These are phyloP conservation scores for Melanotaenia trifasciata DNA, from an alignment of 2,797 vertebrate genomes.

Conservation along the genomic window DNA sequence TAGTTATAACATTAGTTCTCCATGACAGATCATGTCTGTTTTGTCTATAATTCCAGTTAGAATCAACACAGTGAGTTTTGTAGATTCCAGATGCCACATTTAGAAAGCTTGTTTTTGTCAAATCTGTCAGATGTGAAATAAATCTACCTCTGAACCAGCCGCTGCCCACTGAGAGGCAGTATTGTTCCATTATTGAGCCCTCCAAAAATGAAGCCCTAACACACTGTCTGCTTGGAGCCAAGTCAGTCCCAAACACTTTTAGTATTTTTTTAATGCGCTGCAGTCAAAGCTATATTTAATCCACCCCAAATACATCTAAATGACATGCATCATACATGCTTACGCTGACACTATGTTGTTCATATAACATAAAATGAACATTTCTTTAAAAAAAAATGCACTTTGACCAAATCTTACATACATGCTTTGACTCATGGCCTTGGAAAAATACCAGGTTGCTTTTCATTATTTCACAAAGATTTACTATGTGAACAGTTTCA, in stretches of 20 bases:
- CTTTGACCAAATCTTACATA: constrained; percentile 54
- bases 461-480: constrained; percentile 64
- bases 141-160: constrained; percentile 9
- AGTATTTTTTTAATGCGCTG: constrained; percentile 37
- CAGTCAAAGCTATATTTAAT: constrained; percentile 44
- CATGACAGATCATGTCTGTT: no score
- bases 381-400: constrained; percentile 45
- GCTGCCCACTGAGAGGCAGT: constrained; percentile 75
- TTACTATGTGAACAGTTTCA: constrained; percentile 64
- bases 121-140: constrained; percentile 22
- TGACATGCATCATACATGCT: constrained; percentile 27
- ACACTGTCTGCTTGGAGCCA: constrained; percentile 22
- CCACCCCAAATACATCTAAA: constrained; percentile 35
- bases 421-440: constrained; percentile 53
- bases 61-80: accelerated
- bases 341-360: constrained; percentile 8
- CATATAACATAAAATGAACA: constrained; percentile 40
- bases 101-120: background rate
- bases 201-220: background rate
- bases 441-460: constrained; percentile 56
- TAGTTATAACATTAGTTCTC: no score
- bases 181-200: constrained; percentile 61
- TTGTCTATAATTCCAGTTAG: background rate
- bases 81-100: background rate
- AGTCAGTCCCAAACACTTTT: constrained; percentile 46